Evolutionary conservation across 2,888 invertebrate genomes (phyloP), one percentile per base, ranked within the genome.

Genomic region (Craniophora ligustri): DNA sequence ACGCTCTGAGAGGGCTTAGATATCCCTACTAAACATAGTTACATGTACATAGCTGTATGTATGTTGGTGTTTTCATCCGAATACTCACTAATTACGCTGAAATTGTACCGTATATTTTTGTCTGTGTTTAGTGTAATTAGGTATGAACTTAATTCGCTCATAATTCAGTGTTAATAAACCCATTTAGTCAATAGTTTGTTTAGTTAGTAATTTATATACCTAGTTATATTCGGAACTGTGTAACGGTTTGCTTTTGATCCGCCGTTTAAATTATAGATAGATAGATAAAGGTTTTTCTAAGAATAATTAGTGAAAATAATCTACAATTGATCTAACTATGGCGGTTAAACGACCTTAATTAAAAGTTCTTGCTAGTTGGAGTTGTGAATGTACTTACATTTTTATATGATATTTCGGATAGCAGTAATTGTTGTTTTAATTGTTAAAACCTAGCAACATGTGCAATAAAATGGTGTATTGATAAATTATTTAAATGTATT

Each of bases 1-100:
- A 85, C 79, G 84, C 76, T 79, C 67, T 57, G 74, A 78, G 81
- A 81, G 80, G 79, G 84, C 76, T 84, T 82, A 81, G 75, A 75
- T 76, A 70, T 65, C 63, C 72, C 55, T 72, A 65, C 56, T 65
- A 56, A 69, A 61, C 67, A 70, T 60, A 67, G 67, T 67, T 56
- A 58, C 40, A 41, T 58, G 30, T 60, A 48, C 39, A 39, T 58
- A 62, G 44, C 35, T 61, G 30, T 2, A 26, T n/a, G n/a, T 62
- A 51, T 53, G 32, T 39, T 41, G 34, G 26, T 49, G 41, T 49
- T 58, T 45, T 34, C 35, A 28, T 14, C n/a, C 35, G 32, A 34
- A 21, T 41, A 35, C 16, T 53, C 7, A 41, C 30, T 32, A 44
- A 44, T 47, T 41, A 51, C 14, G 19, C 14, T 28, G 21, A 40